Evolutionary conservation across 2,113 vertebrate genomes (phyloP).

Genomic region (Brachypodius melanocephalos): DNA sequence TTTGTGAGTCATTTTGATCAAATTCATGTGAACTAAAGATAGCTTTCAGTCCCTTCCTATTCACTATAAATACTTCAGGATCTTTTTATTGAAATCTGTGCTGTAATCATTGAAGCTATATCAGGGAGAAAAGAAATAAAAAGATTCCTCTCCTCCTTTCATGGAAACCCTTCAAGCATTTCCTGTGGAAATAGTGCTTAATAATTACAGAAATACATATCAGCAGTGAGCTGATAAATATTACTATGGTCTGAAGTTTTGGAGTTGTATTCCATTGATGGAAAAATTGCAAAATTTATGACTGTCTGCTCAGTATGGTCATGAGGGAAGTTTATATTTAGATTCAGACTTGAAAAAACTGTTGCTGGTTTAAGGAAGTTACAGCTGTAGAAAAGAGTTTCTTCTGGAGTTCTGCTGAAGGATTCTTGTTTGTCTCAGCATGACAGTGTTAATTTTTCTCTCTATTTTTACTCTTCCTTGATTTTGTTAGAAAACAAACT

Average conservation of each 20-base stretch:
- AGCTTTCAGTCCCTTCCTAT: background rate
- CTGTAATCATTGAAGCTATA: background rate
- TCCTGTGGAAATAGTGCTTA: background rate
- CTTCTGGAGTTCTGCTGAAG: background rate
- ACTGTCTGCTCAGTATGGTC: background rate
- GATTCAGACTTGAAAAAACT: background rate
- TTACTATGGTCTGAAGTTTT: background rate
- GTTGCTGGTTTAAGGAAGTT: background rate
- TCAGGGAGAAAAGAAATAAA: background rate
- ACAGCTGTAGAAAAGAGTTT: background rate
- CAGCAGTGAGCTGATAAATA: background rate
- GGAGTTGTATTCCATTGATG: background rate
- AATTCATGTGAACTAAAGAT: background rate
- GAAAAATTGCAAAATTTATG: background rate
- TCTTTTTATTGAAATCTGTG: background rate
- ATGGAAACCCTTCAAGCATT: background rate
- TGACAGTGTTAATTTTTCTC: background rate
- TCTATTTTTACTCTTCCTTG: background rate
- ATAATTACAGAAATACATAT: background rate
- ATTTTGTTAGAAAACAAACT: background rate
- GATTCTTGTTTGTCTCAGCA: background rate
- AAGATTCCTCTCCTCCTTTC: background rate
- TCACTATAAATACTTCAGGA: background rate
- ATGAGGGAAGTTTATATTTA: conserved; percentile 23
- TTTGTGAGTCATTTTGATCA: background rate